These are phyloP conservation scores for Sparidentex hasta DNA, from an alignment of 2,797 vertebrate species.

Conservation along the genomic window DNA sequence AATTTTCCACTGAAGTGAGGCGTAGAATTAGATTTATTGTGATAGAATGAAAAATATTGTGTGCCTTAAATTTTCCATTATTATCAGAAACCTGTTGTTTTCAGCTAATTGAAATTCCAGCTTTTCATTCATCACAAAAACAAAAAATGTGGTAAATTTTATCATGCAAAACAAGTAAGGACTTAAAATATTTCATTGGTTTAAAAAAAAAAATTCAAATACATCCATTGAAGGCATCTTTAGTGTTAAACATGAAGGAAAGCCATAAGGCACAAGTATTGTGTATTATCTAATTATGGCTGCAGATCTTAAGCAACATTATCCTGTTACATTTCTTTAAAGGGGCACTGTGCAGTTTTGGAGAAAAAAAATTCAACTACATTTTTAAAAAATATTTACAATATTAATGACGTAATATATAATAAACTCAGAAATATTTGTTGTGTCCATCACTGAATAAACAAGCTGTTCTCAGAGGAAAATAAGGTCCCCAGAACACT, in stretches of 20 bases:
- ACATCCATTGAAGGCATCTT: conserved; percentile 10
- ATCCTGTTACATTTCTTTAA: conserved; percentile 18
- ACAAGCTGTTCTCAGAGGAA: no score
- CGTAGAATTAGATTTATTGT: conserved; percentile 35
- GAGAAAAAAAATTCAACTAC: no score
- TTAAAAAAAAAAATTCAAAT: conserved; percentile 14
- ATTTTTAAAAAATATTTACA: no score
- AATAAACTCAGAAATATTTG: no score
- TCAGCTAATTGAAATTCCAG: conserved; percentile 6
- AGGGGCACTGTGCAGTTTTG: background rate
- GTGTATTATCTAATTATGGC: conserved; percentile 29
- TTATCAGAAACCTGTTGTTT: conserved; percentile 10
- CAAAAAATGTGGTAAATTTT: conserved; percentile 1
- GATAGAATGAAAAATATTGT: conserved; percentile 36
- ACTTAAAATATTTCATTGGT: conserved; percentile 15
- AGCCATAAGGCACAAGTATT: conserved; percentile 44
- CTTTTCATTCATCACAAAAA: conserved; percentile 7
- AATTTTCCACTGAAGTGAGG: conserved; percentile 35
- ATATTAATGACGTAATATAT: no score
- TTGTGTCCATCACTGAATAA: no score
- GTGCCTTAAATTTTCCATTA: conserved; percentile 75
- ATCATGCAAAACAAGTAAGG: conserved; percentile 9
- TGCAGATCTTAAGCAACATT: conserved; percentile 25
- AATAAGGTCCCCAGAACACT: no score
- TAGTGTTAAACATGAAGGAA: conserved; percentile 44